Base-by-base conservation (phyloP, 2,113 vertebrate genomes). In the Accipiter cooperii region DNA sequence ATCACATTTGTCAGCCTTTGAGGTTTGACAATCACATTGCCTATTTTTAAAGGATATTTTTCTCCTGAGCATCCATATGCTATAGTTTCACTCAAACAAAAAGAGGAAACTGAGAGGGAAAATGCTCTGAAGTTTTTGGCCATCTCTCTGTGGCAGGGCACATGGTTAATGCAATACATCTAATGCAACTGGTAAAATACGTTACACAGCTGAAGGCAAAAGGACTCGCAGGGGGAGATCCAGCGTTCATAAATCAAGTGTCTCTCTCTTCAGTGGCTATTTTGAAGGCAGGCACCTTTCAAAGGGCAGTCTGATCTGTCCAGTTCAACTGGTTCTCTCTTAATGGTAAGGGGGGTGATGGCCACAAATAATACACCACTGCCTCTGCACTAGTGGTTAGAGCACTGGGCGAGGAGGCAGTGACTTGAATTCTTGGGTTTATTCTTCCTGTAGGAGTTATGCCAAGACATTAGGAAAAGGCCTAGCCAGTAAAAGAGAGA, bases 191-290 rank as follows among this genome's bases (percentile, higher is more conserved):
- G 42, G 51, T 66, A n/a, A 94, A 55, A 84, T 3, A 70, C 0
- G 0, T 54, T 31, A 36, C 0, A 0, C 15, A 75, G 76, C 58
- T 7, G 1, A 89, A 75, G 73, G 90, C 7, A 11, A 78, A 75
- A 70, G 31, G 49, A 36, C 28, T 71, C 69, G 71, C 61, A 76
- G 33, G 19, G 33, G 22, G 26, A 92, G 57, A 76, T 73, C 12
- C 75, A 44, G 24, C 13, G 54, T 40, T 47, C 34, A 58, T 31
- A 74, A 80, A 55, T 26, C 52, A 64, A 76, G 49, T 76, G 66
- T 4, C 28, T 69, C 44, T 84, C 40, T 80, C 63, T 80, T 82
- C 58, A 47, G 24, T 38, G 51, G 29, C 20, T 80, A 10, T 44
- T 49, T 1, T 70, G 40, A 92, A 86, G 75, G 49, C 31, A 71